Conservation (phyloP, 2,113 vertebrate genomes). For the Tenebrosternarchus preto region DNA sequence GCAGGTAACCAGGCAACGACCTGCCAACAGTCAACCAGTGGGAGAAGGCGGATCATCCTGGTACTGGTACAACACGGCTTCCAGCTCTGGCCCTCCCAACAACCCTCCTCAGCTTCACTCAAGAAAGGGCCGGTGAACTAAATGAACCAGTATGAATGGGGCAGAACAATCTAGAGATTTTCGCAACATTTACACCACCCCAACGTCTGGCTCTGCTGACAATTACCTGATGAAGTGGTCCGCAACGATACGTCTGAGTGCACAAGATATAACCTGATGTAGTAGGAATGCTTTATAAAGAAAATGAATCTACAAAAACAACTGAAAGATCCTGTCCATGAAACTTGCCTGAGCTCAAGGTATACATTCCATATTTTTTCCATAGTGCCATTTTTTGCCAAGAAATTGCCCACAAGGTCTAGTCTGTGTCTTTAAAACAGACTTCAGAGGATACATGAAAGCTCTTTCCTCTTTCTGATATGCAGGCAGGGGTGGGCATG, state of each 20-base stretch:
- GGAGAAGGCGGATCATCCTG: conserved; percentile 6
- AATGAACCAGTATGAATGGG: neutral
- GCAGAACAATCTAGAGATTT: neutral
- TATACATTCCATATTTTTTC: too few species aligned
- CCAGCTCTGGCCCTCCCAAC: neutral
- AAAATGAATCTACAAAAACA: too few species aligned
- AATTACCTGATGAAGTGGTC: neutral
- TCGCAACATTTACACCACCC: neutral
- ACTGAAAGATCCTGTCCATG: too few species aligned
- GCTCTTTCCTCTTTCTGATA: conserved; percentile 26
- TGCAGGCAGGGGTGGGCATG: neutral
- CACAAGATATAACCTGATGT: neutral
- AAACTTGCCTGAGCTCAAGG: too few species aligned
- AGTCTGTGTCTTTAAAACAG: neutral
- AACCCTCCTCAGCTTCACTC: neutral
- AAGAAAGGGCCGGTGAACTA: neutral
- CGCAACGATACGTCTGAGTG: neutral
- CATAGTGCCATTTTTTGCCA: too few species aligned
- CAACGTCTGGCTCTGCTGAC: neutral
- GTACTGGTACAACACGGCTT: neutral
- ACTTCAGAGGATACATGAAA: conserved; percentile 25
- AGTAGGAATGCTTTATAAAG: conserved; percentile 1
- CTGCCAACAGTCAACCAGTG: neutral
- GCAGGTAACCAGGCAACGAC: conserved; percentile 25
- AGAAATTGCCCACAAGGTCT: neutral